These are phyloP conservation scores for Zoanthus solanderi DNA, from an alignment of 92 coral and sea anemone species.

Conservation along the genomic window DNA sequence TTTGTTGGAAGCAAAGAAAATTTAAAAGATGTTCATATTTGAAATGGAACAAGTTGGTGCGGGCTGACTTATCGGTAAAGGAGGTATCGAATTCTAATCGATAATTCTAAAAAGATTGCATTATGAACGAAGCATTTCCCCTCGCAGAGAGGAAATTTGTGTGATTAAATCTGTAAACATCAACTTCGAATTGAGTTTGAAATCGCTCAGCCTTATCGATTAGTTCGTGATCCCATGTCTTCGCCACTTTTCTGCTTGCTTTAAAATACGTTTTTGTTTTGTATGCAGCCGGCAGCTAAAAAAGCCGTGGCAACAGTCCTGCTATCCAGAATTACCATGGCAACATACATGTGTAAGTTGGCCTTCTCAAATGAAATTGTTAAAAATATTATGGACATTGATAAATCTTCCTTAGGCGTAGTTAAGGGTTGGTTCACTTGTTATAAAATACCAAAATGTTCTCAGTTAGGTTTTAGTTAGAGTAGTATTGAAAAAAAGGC, in stretches of 20 bases:
- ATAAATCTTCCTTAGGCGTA: background rate
- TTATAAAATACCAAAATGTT: background rate
- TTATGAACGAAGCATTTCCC: no score
- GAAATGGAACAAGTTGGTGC: no score
- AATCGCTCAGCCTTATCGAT: background rate
- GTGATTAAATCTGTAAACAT: background rate
- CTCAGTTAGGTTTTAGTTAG: background rate
- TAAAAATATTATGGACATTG: background rate
- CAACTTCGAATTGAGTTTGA: background rate
- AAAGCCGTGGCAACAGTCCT: conserved; percentile 44
- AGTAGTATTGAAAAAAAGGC: no score
- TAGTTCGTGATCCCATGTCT: conserved; percentile 34
- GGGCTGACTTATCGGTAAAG: no score
- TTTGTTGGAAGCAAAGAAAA: no score
- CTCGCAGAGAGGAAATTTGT: background rate
- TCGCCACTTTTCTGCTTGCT: background rate
- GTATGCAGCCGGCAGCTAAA: conserved; percentile 44
- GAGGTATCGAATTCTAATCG: no score
- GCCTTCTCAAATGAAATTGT: background rate
- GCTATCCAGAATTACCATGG: conserved; percentile 50
- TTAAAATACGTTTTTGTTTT: conserved; percentile 10
- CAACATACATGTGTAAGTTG: conserved; percentile 50
- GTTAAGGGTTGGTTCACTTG: no score
- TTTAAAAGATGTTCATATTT: no score
- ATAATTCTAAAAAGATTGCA: no score